Percentiles rank a stretch among this genome's conserved stretches.
Conservation (phyloP, 2,888 invertebrate species). For the Philhelius pedissequus region DNA sequence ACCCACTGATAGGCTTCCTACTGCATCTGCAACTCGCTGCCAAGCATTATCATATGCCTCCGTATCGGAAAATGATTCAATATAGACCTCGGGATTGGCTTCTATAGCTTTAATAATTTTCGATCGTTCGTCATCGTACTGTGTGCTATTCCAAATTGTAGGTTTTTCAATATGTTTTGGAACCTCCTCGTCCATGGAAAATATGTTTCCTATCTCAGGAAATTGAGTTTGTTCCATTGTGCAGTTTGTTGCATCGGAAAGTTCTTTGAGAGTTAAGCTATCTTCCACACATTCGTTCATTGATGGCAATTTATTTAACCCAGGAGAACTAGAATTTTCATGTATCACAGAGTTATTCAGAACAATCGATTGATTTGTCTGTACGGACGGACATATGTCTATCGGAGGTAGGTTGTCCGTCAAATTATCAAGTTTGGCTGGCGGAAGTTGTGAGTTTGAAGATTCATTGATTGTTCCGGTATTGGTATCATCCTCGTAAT, state of each 20-base stretch:
- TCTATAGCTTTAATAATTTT: constrained; percentile 6
- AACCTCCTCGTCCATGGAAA: no score
- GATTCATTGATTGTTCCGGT: neutral
- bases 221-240: neutral
- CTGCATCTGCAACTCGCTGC: neutral
- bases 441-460: neutral
- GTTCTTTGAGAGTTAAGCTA: no score
- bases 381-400: neutral
- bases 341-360: neutral
- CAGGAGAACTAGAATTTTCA: neutral
- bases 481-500: neutral
- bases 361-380: neutral
- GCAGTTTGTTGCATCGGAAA: no score
- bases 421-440: neutral
- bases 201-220: no score
- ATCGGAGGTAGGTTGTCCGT: neutral
- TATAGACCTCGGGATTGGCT: neutral
- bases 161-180: no score
- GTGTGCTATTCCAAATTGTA: neutral
- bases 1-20: no score
- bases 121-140: neutral
- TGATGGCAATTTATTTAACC: neutral
- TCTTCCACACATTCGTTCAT: neutral
- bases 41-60: neutral
- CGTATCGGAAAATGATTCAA: no score